Evolutionary conservation across 2,113 vertebrate genomes (phyloP).

Genomic region (Mobula birostris): DNA sequence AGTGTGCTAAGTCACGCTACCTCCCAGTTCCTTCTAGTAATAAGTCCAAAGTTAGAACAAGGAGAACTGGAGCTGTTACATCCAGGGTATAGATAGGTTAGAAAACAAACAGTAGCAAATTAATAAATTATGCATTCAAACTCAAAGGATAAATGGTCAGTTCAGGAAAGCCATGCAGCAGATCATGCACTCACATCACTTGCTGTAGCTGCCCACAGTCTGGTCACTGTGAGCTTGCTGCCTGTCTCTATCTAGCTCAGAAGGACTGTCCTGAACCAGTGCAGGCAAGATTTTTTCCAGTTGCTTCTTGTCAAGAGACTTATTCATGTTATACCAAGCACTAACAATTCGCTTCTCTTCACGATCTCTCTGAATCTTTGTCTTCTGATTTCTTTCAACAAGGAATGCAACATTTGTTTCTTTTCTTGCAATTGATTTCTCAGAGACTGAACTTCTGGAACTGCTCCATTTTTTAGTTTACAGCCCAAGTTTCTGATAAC

Average conservation of each 20-base stretch:
- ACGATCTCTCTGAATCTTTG: constrained; percentile 88
- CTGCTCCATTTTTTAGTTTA: constrained; percentile 94
- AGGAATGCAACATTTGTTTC: constrained; percentile 80
- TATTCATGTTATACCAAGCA: constrained; percentile 98
- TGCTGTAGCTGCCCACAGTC: constrained; percentile 84
- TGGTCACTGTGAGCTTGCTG: constrained; percentile 79
- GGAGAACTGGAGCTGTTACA: no score
- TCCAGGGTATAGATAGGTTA: no score
- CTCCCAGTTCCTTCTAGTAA: no score
- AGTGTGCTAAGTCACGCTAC: no score
- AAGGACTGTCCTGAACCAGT: constrained; percentile 94
- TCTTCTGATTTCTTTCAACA: constrained; percentile 96
- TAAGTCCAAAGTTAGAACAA: no score
- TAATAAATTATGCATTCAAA: no score
- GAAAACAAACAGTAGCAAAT: no score
- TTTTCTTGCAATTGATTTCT: constrained; percentile 96
- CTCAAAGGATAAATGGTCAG: no score
- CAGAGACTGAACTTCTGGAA: constrained; percentile 90
- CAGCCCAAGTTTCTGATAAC: constrained; percentile 94
- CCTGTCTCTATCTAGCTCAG: constrained; percentile 89
- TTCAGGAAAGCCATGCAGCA: no score
- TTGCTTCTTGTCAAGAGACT: constrained; percentile 94
- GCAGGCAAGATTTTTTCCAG: constrained; percentile 87
- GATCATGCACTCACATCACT: constrained; percentile 47
- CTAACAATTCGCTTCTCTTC: constrained; percentile 93